A percentile compares a stretch with the other conserved stretches of the same genome.
Conservation (phyloP, 2,113 vertebrate species). For the Columbina picui region DNA sequence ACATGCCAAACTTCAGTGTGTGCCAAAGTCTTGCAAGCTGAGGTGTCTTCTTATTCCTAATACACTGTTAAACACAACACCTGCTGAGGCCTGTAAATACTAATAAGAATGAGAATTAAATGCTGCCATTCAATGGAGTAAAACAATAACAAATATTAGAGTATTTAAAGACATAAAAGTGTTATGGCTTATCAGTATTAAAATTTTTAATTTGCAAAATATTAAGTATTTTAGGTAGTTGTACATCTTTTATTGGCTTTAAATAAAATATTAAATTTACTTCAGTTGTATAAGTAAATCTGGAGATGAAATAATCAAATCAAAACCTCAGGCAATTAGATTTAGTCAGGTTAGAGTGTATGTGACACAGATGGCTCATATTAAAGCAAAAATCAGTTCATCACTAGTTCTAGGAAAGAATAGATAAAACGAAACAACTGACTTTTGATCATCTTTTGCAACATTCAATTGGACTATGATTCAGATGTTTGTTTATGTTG, state of each 20-base stretch:
- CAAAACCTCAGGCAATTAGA: not conserved
- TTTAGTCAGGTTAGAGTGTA: constrained; percentile 4
- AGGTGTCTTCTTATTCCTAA: not conserved
- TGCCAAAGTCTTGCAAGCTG: not conserved
- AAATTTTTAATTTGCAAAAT: not conserved
- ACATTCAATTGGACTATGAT: fast-evolving
- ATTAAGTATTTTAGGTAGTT: not conserved
- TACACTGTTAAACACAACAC: not conserved
- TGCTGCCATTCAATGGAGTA: not conserved
- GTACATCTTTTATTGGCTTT: not conserved
- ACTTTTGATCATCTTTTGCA: not conserved
- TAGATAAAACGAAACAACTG: not conserved
- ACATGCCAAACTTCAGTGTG: not conserved
- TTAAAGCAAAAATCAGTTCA: not conserved
- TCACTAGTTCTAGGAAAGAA: not conserved
- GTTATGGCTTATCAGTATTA: not conserved
- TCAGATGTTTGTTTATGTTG: not conserved
- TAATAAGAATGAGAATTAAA: not conserved
- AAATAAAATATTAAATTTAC: constrained; percentile 1
- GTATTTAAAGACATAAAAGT: not conserved
- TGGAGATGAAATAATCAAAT: not conserved
- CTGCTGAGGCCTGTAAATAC: not conserved
- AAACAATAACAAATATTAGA: not conserved
- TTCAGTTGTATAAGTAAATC: not conserved
- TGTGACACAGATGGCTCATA: not conserved